Conservation (phyloP, 2,888 invertebrate genomes). For the Crossocerus cetratus region DNA sequence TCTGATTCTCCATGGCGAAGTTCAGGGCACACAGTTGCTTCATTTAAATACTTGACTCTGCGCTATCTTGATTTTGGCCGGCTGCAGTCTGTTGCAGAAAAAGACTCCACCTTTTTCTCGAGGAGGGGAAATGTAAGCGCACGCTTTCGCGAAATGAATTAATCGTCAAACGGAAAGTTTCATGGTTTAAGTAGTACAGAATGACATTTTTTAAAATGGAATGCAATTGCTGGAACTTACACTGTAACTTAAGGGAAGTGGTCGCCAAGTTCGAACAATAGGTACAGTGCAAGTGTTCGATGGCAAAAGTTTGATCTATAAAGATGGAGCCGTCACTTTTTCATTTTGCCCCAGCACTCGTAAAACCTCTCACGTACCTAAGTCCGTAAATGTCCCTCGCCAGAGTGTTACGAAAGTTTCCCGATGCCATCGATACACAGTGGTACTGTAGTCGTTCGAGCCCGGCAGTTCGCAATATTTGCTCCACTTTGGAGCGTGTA, state of each 20-base stretch:
- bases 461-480: constrained; percentile 18
- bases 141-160: no score
- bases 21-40: constrained; percentile 52
- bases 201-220: no score
- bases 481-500: constrained; percentile 16
- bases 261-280: background rate
- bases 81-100: background rate
- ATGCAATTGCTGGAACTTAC: no score
- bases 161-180: no score
- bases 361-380: constrained; percentile 36
- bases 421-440: constrained; percentile 22
- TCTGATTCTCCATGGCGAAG: constrained; percentile 38
- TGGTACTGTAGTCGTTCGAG: constrained; percentile 11
- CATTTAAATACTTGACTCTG: constrained; percentile 48
- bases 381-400: constrained; percentile 29
- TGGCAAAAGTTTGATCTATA: constrained; percentile 17
- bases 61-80: constrained; percentile 43
- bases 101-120: background rate
- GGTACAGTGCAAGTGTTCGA: constrained; percentile 1
- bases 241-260: background rate
- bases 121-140: no score
- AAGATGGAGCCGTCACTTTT: constrained; percentile 16
- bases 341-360: constrained; percentile 26
- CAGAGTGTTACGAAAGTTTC: constrained; percentile 31
- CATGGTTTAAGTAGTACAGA: no score